Evolutionary conservation across 2,113 vertebrate genomes (phyloP), one percentile per base, ranked within the genome.

Genomic region (Ahaetulla prasina): DNA sequence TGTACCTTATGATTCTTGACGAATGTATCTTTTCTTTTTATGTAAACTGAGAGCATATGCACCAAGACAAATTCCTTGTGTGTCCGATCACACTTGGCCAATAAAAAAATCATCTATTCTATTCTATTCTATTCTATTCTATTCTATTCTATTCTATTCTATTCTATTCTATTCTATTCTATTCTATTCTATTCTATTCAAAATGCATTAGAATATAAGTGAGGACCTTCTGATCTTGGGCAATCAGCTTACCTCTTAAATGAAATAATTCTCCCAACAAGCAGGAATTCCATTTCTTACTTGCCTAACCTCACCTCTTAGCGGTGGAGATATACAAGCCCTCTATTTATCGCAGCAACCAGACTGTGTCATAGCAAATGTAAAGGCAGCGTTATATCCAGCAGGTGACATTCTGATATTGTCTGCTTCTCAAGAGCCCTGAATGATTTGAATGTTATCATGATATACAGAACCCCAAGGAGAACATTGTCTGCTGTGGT

Each of bases 321-420:
- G 18, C 20, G 54, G 54, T 54, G 35, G 63, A 85, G 87, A 89
- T 52, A 89, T 47, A 54, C 30, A 50, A 54, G 63, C 8, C 49
- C 85, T 85, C 43, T 35, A 93, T 89, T 93, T 91, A 91, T 89
- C 52, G 84, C 47, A 85, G 47, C 74, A 89, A 91, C 35, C 87
- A 86, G 74, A 68, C 74, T 85, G 80, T 91, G 54, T 91, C 93
- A 47, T 63, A 74, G 87, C 55, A 63, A 87, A 91, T 93, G 90
- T 89, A 91, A 91, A 93, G 87, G 74, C 87, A 89, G 90, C 80
- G 63, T 93, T 93, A 60, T 89, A 89, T 52, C 85, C 47, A 93
- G 50, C 27, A 93, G 94, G 85, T 60, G 27, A 11, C 54, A 88
- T 80, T 91, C 87, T 91, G 93, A 89, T 93, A 91, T 91, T 93